phyloP scores from a whole-genome alignment of 2,888 invertebrate species.

The Ditylenchus weischeri region DNA sequence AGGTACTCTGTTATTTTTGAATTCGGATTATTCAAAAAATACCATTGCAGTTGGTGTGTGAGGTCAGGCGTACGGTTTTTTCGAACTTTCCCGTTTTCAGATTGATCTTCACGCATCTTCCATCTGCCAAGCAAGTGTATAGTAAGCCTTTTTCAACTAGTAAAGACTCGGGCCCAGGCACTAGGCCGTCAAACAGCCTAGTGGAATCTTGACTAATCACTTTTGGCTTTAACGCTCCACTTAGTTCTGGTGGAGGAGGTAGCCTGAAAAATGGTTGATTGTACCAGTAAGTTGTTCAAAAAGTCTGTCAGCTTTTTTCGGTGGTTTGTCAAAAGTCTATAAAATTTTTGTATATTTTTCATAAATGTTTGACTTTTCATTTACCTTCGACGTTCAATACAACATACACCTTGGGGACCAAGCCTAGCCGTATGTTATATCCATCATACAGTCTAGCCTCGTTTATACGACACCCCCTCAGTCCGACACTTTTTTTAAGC shows the following conservation, averaged over 20 bases:
- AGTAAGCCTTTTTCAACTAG: slow-evolving; percentile 25
- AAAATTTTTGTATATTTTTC: too few relatives aligned
- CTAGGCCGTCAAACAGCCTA: slow-evolving; percentile 22
- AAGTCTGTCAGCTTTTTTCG: not conserved
- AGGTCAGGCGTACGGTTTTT: slow-evolving; percentile 21
- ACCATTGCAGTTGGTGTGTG: slow-evolving; percentile 22
- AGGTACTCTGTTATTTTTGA: too few relatives aligned
- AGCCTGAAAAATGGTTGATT: slow-evolving; percentile 11
- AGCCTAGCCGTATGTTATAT: too few relatives aligned
- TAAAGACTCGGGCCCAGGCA: slow-evolving; percentile 30
- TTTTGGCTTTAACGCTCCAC: slow-evolving; percentile 11
- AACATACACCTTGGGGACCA: too few relatives aligned
- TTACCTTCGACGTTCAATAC: too few relatives aligned
- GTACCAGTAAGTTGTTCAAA: not conserved
- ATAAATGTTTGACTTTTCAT: too few relatives aligned
- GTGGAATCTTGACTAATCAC: slow-evolving; percentile 12
- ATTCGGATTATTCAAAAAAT: not conserved
- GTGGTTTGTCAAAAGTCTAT: too few relatives aligned
- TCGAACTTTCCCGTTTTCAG: slow-evolving; percentile 17
- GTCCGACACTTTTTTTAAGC: too few relatives aligned
- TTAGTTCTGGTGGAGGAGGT: slow-evolving; percentile 22
- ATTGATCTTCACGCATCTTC: slow-evolving; percentile 24
- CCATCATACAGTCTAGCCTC: too few relatives aligned
- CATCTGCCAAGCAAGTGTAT: slow-evolving; percentile 23
- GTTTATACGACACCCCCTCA: too few relatives aligned